These are phyloP conservation scores for Eristalis pertinax DNA, from an alignment of 2,888 invertebrate species.

Conservation along the genomic window DNA sequence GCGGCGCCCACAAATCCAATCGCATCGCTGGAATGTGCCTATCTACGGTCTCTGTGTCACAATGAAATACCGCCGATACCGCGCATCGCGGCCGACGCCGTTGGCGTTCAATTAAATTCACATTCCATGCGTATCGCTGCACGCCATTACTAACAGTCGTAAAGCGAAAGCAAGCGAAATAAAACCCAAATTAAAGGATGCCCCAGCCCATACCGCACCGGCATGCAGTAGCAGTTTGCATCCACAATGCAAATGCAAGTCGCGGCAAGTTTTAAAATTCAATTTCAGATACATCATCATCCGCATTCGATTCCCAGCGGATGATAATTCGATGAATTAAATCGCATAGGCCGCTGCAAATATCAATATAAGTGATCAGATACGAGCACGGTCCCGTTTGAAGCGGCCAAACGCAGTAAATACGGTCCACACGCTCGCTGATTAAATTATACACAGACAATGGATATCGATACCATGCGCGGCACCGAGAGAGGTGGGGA, in stretches of 20 bases:
- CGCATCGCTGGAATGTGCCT: neutral
- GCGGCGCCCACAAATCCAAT: neutral
- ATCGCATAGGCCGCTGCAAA: constrained; percentile 41
- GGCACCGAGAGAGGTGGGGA: neutral
- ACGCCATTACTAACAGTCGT: constrained; percentile 25
- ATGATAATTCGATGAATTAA: constrained; percentile 66
- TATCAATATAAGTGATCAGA: constrained; percentile 34
- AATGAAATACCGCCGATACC: neutral
- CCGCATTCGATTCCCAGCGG: constrained; percentile 48
- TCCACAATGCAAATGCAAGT: constrained; percentile 8
- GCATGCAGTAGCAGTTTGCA: neutral
- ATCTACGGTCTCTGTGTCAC: neutral
- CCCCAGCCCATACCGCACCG: neutral
- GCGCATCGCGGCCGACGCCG: neutral
- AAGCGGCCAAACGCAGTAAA: neutral
- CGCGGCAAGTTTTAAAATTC: constrained; percentile 58
- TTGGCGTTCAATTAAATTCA: constrained; percentile 55
- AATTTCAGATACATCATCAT: constrained; percentile 63
- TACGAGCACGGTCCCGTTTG: neutral
- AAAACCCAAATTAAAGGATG: constrained; percentile 49
- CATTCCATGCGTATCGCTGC: constrained; percentile 39
- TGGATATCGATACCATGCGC: constrained; percentile 35
- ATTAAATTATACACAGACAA: constrained; percentile 51
- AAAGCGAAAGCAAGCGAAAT: constrained; percentile 18
- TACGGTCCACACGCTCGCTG: constrained; percentile 34